Evolutionary conservation across 1,140 invertebrate genomes (phyloP).

Genomic region (Drosophila melanogaster): DNA sequence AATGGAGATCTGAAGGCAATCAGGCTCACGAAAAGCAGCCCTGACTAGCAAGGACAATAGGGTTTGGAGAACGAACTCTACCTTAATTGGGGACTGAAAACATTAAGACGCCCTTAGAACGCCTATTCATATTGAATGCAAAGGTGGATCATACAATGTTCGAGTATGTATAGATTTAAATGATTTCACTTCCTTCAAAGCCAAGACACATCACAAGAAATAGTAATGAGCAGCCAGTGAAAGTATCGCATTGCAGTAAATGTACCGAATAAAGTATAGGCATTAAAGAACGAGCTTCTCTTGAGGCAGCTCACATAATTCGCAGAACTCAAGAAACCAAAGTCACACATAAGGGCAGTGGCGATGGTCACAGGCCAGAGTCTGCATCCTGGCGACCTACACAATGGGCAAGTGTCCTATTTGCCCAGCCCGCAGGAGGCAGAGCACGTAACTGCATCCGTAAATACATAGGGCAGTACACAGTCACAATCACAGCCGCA

Average conservation of each 20-base stretch:
- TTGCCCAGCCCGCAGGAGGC: conserved; percentile 50
- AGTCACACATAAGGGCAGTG: conserved; percentile 45
- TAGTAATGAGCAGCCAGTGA: conserved; percentile 6
- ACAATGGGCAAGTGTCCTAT: conserved; percentile 43
- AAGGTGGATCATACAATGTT: too few relatives aligned
- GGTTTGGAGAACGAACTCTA: not conserved
- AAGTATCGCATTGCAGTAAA: conserved; percentile 29
- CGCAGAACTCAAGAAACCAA: conserved; percentile 48
- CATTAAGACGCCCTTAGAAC: too few relatives aligned
- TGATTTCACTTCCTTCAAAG: not conserved
- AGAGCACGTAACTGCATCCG: conserved; percentile 74
- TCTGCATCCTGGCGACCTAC: conserved; percentile 39
- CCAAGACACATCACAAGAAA: not conserved
- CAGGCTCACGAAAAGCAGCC: not conserved
- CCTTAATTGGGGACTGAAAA: too few relatives aligned
- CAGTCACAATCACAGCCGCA: conserved; percentile 14
- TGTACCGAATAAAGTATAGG: not conserved
- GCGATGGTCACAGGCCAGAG: conserved; percentile 28
- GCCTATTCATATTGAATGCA: too few relatives aligned
- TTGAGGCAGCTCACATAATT: conserved; percentile 37
- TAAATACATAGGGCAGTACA: conserved; percentile 59
- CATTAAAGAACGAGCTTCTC: conserved; percentile 29
- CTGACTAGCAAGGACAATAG: not conserved
- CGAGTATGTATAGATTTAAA: not conserved
- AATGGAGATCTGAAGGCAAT: conserved; percentile 14